Evolutionary conservation across 2,888 invertebrate species (phyloP).

Genomic region (Micoletzkya japonica): DNA sequence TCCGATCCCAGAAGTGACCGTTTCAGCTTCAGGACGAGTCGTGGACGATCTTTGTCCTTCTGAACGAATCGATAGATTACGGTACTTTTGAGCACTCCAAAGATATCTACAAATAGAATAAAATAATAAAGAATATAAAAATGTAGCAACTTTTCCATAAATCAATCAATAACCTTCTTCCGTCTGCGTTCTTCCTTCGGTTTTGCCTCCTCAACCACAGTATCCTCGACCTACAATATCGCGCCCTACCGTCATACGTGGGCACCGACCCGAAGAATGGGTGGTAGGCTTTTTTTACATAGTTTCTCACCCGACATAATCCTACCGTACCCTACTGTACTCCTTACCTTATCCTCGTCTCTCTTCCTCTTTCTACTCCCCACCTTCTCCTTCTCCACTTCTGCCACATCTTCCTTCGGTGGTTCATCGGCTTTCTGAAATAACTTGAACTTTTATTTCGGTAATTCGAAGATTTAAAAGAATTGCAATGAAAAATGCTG

Average conservation of each 20-base stretch:
- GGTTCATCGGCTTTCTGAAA: no score
- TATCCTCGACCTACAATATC: not conserved
- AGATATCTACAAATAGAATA: not conserved
- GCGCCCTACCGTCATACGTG: not conserved
- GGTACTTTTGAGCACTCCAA: not conserved
- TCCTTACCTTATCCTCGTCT: not conserved
- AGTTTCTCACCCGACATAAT: no score
- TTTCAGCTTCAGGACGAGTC: conserved; percentile 6
- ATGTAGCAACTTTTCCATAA: not conserved
- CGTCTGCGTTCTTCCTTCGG: not conserved
- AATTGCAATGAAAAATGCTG: not conserved
- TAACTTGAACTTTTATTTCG: no score
- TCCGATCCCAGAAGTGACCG: no score
- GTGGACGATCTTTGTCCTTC: conserved; percentile 5
- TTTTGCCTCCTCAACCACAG: not conserved
- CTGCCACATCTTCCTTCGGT: no score
- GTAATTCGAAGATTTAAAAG: no score
- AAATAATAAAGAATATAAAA: not conserved
- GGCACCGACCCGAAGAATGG: no score
- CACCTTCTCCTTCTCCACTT: no score
- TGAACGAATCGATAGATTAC: not conserved
- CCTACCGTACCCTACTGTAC: not conserved
- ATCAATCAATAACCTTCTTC: not conserved
- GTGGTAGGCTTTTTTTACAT: no score
- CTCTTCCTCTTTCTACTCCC: not conserved